Evolutionary conservation across 35 echinoderm and acorn worm species (phyloP).

Genomic region (Ophiothrix spiculata): DNA sequence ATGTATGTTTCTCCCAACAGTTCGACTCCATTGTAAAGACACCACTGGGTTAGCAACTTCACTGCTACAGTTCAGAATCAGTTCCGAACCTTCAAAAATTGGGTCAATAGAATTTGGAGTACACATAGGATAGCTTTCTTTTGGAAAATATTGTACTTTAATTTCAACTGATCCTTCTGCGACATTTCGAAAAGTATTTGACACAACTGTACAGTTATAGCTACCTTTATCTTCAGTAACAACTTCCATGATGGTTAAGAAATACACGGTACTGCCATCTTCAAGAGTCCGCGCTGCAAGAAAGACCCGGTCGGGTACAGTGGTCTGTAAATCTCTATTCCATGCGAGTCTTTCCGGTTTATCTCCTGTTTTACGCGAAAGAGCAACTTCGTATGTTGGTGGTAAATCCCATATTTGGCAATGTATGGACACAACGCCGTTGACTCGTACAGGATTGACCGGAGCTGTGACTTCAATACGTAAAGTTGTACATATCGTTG

Average conservation of each 20-base stretch:
- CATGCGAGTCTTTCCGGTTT: background rate
- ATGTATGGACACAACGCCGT: background rate
- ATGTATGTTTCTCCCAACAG: background rate
- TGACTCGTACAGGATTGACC: background rate
- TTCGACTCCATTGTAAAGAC: background rate
- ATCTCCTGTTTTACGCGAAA: background rate
- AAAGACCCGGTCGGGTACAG: background rate
- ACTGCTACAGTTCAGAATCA: background rate
- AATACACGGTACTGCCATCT: background rate
- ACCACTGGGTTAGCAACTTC: background rate
- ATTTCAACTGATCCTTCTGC: background rate
- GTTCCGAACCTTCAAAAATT: background rate
- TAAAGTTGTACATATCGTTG: background rate
- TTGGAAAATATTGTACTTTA: background rate
- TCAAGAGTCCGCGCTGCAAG: background rate
- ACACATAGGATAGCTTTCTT: background rate
- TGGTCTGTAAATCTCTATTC: background rate
- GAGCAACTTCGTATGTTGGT: background rate
- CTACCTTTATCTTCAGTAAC: background rate
- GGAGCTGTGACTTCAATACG: background rate
- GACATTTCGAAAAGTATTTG: background rate
- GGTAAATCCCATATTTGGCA: background rate
- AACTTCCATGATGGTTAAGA: background rate
- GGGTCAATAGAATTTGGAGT: background rate
- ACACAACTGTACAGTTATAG: background rate